Percentiles rank a stretch among this genome's conserved stretches.
Conservation (phyloP, 1,140 invertebrate species). For the Calephelis virginiensis region DNA sequence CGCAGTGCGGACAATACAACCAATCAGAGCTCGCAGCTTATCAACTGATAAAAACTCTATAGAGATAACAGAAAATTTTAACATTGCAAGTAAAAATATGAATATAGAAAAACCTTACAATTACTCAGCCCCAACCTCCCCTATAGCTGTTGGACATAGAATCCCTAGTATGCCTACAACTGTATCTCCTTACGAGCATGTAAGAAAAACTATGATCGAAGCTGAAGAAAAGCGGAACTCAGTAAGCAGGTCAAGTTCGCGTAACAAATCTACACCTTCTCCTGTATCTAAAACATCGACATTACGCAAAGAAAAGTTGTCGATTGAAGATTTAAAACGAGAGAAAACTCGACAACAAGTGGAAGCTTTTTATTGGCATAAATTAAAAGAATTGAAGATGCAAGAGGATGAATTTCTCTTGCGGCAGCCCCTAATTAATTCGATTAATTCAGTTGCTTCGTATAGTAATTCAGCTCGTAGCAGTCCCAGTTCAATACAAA, state of each 20-base stretch:
- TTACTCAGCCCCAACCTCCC: slow-evolving; percentile 68
- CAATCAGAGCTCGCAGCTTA: slow-evolving; percentile 64
- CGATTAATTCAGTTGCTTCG: slow-evolving; percentile 27
- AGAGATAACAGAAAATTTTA: slow-evolving; percentile 20
- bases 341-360: slow-evolving; percentile 77
- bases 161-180: slow-evolving; percentile 64
- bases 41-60: slow-evolving; percentile 52
- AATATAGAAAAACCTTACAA: slow-evolving; percentile 56
- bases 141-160: slow-evolving; percentile 54
- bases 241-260: slow-evolving; percentile 40
- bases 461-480: slow-evolving; percentile 49
- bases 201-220: slow-evolving; percentile 60
- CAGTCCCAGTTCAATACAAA: slow-evolving; percentile 45
- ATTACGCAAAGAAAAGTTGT: slow-evolving; percentile 28
- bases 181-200: slow-evolving; percentile 63
- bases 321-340: slow-evolving; percentile 43
- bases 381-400: slow-evolving; percentile 79
- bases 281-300: slow-evolving; percentile 19
- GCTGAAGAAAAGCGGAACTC: slow-evolving; percentile 63
- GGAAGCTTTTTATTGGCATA: slow-evolving; percentile 81
- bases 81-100: slow-evolving; percentile 23
- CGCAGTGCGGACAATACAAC: slow-evolving; percentile 66
- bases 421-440: slow-evolving; percentile 51
- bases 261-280: slow-evolving; percentile 45
- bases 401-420: slow-evolving; percentile 77